Conservation (phyloP, 2,888 invertebrate genomes). For the Drosophila affinis region DNA sequence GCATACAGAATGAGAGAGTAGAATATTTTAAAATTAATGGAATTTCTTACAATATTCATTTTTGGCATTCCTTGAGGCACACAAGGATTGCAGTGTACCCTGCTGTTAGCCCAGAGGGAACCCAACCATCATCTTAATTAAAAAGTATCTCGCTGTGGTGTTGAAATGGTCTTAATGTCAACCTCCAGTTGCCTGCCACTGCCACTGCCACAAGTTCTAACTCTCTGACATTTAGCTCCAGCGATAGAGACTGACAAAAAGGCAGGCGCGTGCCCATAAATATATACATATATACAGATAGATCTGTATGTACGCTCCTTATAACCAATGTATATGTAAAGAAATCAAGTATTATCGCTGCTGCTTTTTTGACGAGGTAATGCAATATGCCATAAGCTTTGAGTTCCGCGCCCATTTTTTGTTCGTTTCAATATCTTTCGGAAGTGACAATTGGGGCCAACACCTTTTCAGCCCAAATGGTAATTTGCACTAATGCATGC, state of each 20-base stretch:
- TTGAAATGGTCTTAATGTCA: slow-evolving; percentile 73
- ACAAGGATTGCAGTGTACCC: neutral
- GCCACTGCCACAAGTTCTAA: slow-evolving; percentile 45
- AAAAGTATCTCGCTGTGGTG: slow-evolving; percentile 48
- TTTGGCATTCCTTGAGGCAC: neutral
- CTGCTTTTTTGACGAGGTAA: slow-evolving; percentile 50
- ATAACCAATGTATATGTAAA: slow-evolving; percentile 12
- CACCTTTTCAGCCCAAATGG: slow-evolving; percentile 67
- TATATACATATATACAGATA: slow-evolving; percentile 44
- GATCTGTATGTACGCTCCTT: neutral
- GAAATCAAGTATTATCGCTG: slow-evolving; percentile 39
- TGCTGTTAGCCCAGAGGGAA: neutral
- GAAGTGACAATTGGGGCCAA: slow-evolving; percentile 80
- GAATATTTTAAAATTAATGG: slow-evolving; percentile 2
- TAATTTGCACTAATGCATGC: slow-evolving; percentile 70
- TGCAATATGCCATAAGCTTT: slow-evolving; percentile 53
- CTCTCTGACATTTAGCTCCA: slow-evolving; percentile 62
- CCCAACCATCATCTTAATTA: slow-evolving; percentile 29
- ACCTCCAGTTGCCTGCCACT: slow-evolving; percentile 9
- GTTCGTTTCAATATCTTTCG: slow-evolving; percentile 58
- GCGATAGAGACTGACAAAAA: slow-evolving; percentile 66
- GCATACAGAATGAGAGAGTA: slow-evolving; percentile 14
- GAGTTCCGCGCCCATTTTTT: slow-evolving; percentile 69
- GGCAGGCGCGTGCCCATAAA: slow-evolving; percentile 77
- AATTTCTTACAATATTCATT: neutral